Evolutionary conservation across 2,113 vertebrate genomes (phyloP).

Genomic region (Triplophysa dalaica): DNA sequence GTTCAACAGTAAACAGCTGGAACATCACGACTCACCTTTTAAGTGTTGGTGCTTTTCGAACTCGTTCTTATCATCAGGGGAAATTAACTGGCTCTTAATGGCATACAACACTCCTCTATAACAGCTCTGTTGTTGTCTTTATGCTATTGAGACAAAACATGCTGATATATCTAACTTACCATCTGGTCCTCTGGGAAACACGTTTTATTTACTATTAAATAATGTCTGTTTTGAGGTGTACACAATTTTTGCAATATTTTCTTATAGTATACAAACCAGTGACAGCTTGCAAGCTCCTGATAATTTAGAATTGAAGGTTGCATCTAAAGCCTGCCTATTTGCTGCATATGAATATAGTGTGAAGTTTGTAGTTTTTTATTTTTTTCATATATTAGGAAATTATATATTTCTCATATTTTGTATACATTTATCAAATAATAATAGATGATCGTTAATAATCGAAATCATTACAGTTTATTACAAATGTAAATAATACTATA

Average conservation of each 20-base stretch:
- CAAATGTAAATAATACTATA: too few species aligned
- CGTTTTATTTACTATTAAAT: neutral
- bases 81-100: neutral
- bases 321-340: too few species aligned
- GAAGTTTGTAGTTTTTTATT: too few species aligned
- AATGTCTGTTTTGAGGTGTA: neutral
- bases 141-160: neutral
- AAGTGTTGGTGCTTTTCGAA: conserved; percentile 16
- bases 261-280: neutral
- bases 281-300: too few species aligned
- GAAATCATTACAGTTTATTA: too few species aligned
- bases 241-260: neutral
- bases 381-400: too few species aligned
- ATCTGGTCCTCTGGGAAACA: neutral
- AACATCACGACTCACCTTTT: conserved; percentile 53
- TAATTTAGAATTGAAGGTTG: too few species aligned
- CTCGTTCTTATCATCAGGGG: conserved; percentile 21
- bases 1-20: conserved; percentile 29
- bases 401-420: too few species aligned
- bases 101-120: neutral
- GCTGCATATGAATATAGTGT: too few species aligned
- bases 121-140: neutral
- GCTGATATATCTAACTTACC: neutral
- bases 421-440: too few species aligned
- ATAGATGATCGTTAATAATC: too few species aligned